phyloP scores from a whole-genome alignment of 2,888 invertebrate genomes.

The Epinotia bilunana region DNA sequence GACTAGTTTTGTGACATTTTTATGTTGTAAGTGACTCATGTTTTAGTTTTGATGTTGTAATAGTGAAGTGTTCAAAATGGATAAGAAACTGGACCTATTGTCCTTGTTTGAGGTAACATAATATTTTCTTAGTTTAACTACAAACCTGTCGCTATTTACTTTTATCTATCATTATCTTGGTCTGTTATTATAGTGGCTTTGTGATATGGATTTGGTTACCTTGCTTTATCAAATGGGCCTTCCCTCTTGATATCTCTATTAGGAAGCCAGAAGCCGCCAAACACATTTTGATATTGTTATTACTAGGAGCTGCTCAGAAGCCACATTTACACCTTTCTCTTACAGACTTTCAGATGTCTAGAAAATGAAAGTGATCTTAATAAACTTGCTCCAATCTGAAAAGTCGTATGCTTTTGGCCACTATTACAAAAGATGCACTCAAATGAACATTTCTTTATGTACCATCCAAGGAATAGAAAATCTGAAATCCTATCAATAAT shows the following conservation, averaged over 20 bases:
- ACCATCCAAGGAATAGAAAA: too few species aligned
- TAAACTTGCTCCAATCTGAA: conserved; percentile 14
- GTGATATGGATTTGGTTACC: conserved; percentile 2
- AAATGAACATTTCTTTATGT: too few species aligned
- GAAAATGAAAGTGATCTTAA: conserved; percentile 67
- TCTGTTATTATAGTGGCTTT: conserved; percentile 23
- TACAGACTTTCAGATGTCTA: conserved; percentile 51
- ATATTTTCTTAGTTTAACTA: neutral
- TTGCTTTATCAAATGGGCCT: neutral
- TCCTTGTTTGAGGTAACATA: conserved; percentile 79
- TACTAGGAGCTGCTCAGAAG: conserved; percentile 32
- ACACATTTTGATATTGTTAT: conserved; percentile 7
- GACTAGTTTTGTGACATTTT: conserved; percentile 50
- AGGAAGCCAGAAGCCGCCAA: conserved; percentile 14
- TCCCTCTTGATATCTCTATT: neutral
- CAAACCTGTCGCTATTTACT: neutral
- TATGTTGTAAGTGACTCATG: conserved; percentile 61
- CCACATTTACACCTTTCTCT: conserved; percentile 52
- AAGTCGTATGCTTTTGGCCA: neutral
- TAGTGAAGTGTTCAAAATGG: conserved; percentile 70
- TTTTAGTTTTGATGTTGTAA: conserved; percentile 62
- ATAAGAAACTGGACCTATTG: conserved; percentile 81
- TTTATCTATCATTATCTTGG: conserved; percentile 5
- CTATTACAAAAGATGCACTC: neutral
- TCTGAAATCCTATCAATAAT: too few species aligned